Evolutionary conservation across 2,113 vertebrate genomes (phyloP), one percentile per base, ranked within the genome.

Genomic region (Craseonycteris thonglongyai): DNA sequence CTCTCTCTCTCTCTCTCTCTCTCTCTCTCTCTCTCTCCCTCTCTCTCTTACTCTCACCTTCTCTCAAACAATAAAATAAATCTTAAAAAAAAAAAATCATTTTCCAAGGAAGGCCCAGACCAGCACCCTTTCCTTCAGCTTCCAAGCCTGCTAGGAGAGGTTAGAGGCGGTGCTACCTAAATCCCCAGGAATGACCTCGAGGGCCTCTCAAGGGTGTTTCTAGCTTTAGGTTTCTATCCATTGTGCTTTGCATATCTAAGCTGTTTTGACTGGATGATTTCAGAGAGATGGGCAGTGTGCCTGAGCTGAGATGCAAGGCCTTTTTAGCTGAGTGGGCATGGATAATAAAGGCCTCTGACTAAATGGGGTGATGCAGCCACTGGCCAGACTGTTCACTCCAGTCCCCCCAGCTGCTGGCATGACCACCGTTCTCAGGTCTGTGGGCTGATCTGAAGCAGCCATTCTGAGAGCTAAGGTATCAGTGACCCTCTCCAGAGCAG

Each of bases 401-500:
- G 2, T 56, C n/a, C 51, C 13, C 30, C 24, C 26, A 18, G 5
- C 42, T 9, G 3, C 8, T 0, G 2, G 28, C 28, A 6, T 22
- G 14, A 33, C 3, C 28, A 4, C 9, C 82, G 12, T 35, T 58
- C 45, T 88, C n/a, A n/a, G 68, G 19, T 81, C 47, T 75, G 0
- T 69, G 28, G 38, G 51, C n/a, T 86, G 47, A 63, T 11, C 59
- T 24, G 28, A 38, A 85, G 13, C 30, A 68, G 66, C 2, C 35
- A 54, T 16, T 81, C 35, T 16, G 1, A 92, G 65, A n/a, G 71
- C 59, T 26, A 33, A 78, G 58, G 30, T 5, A 49, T 35, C 13
- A 51, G 35, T 42, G 45, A 12, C 8, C 26, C 16, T 78, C 26
- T 75, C 42, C 28, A 65, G 65, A 88, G 13, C 7, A n/a, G 51